Evolutionary conservation across 2,113 vertebrate genomes (phyloP).

Genomic region (Cynopterus brachyotis): DNA sequence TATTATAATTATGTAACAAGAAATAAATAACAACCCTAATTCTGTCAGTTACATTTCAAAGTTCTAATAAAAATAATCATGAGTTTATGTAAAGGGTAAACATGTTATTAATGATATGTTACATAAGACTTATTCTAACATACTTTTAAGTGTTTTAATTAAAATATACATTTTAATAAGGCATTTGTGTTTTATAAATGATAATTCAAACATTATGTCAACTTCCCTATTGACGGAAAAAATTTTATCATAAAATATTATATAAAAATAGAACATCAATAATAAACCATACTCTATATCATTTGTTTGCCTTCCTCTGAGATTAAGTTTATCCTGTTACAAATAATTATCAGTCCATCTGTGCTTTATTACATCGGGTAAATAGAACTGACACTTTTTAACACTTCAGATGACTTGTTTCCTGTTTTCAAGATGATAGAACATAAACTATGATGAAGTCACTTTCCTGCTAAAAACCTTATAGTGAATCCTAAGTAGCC

Average conservation of each 20-base stretch:
- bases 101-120: background rate
- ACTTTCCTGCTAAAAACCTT: background rate
- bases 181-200: background rate
- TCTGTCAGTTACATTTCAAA: constrained; percentile 32
- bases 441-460: background rate
- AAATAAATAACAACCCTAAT: constrained; percentile 27
- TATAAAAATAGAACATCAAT: background rate
- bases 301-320: background rate
- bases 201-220: constrained; percentile 27
- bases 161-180: constrained; percentile 32
- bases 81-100: background rate
- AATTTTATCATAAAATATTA: background rate
- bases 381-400: background rate
- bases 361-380: background rate
- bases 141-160: background rate
- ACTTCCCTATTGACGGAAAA: background rate
- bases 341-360: background rate
- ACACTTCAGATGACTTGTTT: background rate
- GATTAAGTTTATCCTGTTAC: background rate
- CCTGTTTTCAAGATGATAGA: background rate
- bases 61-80: constrained; percentile 29
- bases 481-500: background rate
- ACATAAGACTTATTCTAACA: background rate
- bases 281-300: background rate
- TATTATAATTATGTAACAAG: constrained; percentile 32